Percentiles rank a stretch among this genome's conserved stretches.
Evolutionary conservation across 2,888 invertebrate genomes (phyloP).

Genomic region (Drosophila kanekoi): DNA sequence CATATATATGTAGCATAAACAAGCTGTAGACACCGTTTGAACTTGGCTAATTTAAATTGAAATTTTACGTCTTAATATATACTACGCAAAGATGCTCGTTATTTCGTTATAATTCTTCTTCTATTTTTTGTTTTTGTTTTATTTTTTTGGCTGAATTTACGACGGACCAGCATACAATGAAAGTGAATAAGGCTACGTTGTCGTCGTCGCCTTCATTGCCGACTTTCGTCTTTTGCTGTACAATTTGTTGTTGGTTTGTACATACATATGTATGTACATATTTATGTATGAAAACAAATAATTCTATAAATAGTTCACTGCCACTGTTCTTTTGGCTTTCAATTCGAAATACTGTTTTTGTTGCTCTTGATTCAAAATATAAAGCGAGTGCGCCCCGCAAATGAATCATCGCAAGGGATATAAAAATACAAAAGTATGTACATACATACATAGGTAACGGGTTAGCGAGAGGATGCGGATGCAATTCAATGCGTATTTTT

Average conservation of each 20-base stretch:
- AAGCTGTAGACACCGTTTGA: slow-evolving; percentile 58
- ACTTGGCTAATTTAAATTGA: slow-evolving; percentile 68
- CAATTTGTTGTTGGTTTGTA: slow-evolving; percentile 31
- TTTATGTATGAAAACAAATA: slow-evolving; percentile 78
- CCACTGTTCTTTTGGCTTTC: slow-evolving; percentile 80
- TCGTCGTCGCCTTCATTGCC: slow-evolving; percentile 37
- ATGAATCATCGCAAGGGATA: slow-evolving; percentile 69
- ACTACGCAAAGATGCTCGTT: slow-evolving; percentile 23
- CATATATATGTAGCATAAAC: slow-evolving; percentile 36
- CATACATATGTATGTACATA: slow-evolving; percentile 8
- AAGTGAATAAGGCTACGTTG: slow-evolving; percentile 23
- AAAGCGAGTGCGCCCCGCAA: slow-evolving; percentile 62
- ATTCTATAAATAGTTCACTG: slow-evolving; percentile 84
- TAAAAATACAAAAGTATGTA: slow-evolving; percentile 43
- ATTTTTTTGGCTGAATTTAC: slow-evolving; percentile 39
- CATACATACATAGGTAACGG: slow-evolving; percentile 17
- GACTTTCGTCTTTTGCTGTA: slow-evolving; percentile 61
- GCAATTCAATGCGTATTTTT: slow-evolving; percentile 53
- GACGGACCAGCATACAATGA: slow-evolving; percentile 21
- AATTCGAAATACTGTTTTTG: slow-evolving; percentile 65
- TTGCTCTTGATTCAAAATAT: slow-evolving; percentile 58
- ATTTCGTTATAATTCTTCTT: slow-evolving; percentile 9
- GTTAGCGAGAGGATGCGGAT: slow-evolving; percentile 61
- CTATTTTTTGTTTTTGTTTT: slow-evolving; percentile 1
- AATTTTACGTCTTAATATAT: slow-evolving; percentile 42